Base-by-base conservation (phyloP, 2,113 vertebrate genomes). In the Oxyura jamaicensis region DNA sequence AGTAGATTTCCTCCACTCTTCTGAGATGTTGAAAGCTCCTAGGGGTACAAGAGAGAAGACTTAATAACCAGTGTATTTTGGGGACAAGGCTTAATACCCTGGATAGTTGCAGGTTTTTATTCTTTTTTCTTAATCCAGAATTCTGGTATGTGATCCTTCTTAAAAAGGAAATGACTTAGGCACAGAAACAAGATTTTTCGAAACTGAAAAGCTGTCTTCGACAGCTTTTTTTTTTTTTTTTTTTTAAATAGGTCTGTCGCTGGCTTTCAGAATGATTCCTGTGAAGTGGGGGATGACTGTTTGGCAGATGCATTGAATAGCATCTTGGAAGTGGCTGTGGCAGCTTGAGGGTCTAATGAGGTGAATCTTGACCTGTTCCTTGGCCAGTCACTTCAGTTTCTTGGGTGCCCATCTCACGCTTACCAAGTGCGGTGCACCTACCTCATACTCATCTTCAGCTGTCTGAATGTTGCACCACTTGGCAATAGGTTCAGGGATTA, bases 401-500 rank as follows among this genome's bases (percentile, higher is more conserved):
- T 33, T 20, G 4, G 3, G 36, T 18, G 26, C 15, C 29, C 18
- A 5, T 67, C 17, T 25, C 8, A 5, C 3, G 44, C 22, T 44
- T 39, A 31, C 39, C 26, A 4, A 5, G 23, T 3, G 10, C 17
- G 14, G 22, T 3, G 3, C 11, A 55, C 91, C 17, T 41, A 98
- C 98, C 97, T 98, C 50, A 3, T 59, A 75, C 8, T 98, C 97
- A 14, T 97, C 90, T 22, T 97, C 96, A 2, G 87, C 82, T 50
- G 91, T 98, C 80, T 98, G 98, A 55, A 98, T 90, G 79, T 98
- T 98, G 91, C 98, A 98, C 98, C 98, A 98, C 74, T 98, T 98
- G n/a, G 97, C 98, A 39, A 98, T 98, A 50, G 98, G 98, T 48
- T 98, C 98, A 0, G 98, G 98, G 69, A 98, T 97, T 60, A 98